Base-by-base conservation (phyloP, 2,888 invertebrate species). In the Andrena marginata region DNA sequence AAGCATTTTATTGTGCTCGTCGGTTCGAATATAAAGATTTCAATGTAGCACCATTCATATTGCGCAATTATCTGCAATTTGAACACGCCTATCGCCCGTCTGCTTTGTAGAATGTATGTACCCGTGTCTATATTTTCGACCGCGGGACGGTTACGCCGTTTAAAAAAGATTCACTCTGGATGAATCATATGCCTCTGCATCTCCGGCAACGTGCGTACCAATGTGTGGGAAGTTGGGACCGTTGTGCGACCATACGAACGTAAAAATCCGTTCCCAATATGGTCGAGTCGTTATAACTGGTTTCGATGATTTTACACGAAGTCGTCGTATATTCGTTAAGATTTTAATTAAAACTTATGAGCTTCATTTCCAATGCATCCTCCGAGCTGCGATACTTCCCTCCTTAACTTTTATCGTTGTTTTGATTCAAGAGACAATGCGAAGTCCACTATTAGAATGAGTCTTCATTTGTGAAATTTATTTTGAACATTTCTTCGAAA, bases 221-320 rank as follows among this genome's bases (percentile, higher is more conserved):
- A 80, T 63, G 90, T 79, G 89, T 89, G 86, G 90, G 89, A 87
- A 64, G 89, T 71, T 73, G 85, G 54, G 87, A 84, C 86, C 89
- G 89, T 88, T 89, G 85, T 79, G 78, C 74, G 76, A 76, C 77
- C 74, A 76, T 75, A 80, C 74, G 68, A 65, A 80, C 71, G 42
- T 82, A 89, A 89, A 91, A 90, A 85, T 87, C 54, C 74, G 54
- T 70, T 85, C 90, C 92, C 77, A 91, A 92, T 90, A 92, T 89
- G 91, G 92, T 35, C 65, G 90, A 79, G 83, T 81, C 82, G 85
- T 83, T 86, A 77, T 82, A 89, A 91, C 92, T 90, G 91, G 91
- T 90, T 91, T 84, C 77, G 73, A 72, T 79, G 73, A 75, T 86
- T 89, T 83, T 76, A 35, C 65, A 54, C 64, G 63, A 71, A 60